Percentiles rank a stretch among this genome's conserved stretches.
phyloP scores from a whole-genome alignment of 2,113 vertebrate genomes.

The Python bivittatus region DNA sequence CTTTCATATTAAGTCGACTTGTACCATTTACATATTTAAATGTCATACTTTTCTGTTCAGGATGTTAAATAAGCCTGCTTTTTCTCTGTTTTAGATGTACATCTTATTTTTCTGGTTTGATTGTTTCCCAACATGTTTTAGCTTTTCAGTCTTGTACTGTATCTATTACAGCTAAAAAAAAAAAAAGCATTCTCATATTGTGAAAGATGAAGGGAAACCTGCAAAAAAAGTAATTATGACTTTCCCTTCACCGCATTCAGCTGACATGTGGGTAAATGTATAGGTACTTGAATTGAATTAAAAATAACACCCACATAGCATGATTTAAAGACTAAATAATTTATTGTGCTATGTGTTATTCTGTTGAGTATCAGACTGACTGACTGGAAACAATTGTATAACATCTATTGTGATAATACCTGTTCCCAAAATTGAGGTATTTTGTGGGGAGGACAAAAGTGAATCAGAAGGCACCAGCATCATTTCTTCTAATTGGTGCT shows the following conservation, averaged over 20 bases:
- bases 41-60: not conserved
- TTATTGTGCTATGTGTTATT: not conserved
- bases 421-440: not conserved
- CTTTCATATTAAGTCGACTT: not conserved
- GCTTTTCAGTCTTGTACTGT: conserved; percentile 1
- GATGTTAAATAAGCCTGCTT: not conserved
- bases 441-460: not conserved
- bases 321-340: not conserved
- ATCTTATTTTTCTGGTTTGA: not conserved
- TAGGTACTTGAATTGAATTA: not conserved
- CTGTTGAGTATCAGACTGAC: not conserved
- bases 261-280: not conserved
- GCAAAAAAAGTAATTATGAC: not conserved
- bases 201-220: not conserved
- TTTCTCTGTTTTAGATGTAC: not conserved
- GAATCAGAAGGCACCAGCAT: not conserved
- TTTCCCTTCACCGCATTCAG: not conserved
- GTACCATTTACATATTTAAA: not conserved
- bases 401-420: not conserved
- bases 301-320: not conserved
- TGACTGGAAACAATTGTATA: not conserved
- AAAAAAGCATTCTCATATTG: not conserved
- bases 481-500: not conserved
- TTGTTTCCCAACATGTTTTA: not conserved
- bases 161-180: not conserved